Conservation (phyloP, 1,140 invertebrate species). For the Chlorops oryzae region DNA sequence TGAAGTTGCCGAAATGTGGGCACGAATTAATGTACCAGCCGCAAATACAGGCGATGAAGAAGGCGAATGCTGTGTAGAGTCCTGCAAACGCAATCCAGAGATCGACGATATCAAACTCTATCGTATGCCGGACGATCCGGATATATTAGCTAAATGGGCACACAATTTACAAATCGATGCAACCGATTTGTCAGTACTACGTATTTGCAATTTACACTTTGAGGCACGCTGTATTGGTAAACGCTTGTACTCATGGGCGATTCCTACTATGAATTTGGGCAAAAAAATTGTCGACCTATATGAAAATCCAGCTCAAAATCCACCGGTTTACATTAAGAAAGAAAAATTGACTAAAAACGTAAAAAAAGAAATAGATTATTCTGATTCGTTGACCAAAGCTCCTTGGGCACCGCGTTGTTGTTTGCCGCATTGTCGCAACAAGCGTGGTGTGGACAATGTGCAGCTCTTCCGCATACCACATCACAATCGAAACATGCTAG, state of each 20-base stretch:
- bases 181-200: constrained; percentile 18
- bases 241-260: constrained; percentile 38
- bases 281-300: constrained; percentile 36
- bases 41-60: constrained; percentile 41
- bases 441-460: constrained; percentile 32
- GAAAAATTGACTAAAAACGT: no score
- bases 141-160: constrained; percentile 36
- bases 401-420: constrained; percentile 42
- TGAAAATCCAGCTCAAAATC: constrained; percentile 35
- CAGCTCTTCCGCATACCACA: constrained; percentile 41
- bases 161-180: constrained; percentile 36
- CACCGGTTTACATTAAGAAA: constrained; percentile 28
- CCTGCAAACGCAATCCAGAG: constrained; percentile 38
- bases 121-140: constrained; percentile 33
- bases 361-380: no score
- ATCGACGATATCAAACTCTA: constrained; percentile 41
- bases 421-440: constrained; percentile 38
- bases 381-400: no score
- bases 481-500: constrained; percentile 35
- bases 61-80: constrained; percentile 40
- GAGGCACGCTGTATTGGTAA: constrained; percentile 42
- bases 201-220: constrained; percentile 41
- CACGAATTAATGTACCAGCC: constrained; percentile 23
- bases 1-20: constrained; percentile 35
- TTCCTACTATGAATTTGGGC: constrained; percentile 37